A percentile compares a stretch with the other conserved stretches of the same genome.
Evolutionary conservation across 2,888 invertebrate genomes (phyloP).

Genomic region (Drosophila crucigera): DNA sequence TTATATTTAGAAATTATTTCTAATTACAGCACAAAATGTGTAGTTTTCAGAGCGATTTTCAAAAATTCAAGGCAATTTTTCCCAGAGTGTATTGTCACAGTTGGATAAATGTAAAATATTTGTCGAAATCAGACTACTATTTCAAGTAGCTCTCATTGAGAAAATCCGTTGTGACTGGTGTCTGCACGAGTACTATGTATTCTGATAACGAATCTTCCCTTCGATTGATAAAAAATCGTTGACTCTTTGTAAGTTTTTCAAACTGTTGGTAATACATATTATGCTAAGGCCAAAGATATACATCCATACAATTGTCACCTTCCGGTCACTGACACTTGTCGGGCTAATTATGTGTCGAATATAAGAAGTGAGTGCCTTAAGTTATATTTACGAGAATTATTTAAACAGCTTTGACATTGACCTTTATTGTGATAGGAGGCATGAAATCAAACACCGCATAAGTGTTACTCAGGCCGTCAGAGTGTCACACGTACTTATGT

Average conservation of each 20-base stretch:
- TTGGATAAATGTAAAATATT: not conserved
- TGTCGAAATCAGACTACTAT: not conserved
- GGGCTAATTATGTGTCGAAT: not conserved
- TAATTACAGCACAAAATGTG: not conserved
- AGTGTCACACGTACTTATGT: conserved; percentile 24
- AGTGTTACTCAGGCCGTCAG: conserved; percentile 14
- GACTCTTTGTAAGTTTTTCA: not conserved
- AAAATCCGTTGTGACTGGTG: not conserved
- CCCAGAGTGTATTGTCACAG: not conserved
- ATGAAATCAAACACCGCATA: conserved; percentile 53
- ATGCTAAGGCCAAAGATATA: not conserved
- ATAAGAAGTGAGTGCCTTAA: conserved; percentile 21
- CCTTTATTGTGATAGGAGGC: conserved; percentile 39
- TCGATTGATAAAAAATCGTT: too few relatives aligned
- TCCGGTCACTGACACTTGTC: not conserved
- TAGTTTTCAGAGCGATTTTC: not conserved
- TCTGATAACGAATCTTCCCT: not conserved
- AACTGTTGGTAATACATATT: not conserved
- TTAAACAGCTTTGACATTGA: conserved; percentile 48
- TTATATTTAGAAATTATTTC: not conserved
- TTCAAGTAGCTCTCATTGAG: not conserved
- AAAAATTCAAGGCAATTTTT: not conserved
- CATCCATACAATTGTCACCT: not conserved
- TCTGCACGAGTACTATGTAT: not conserved
- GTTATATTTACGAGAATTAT: not conserved